Conservation (phyloP, 2,797 vertebrate genomes). For the Vultur gryphus region DNA sequence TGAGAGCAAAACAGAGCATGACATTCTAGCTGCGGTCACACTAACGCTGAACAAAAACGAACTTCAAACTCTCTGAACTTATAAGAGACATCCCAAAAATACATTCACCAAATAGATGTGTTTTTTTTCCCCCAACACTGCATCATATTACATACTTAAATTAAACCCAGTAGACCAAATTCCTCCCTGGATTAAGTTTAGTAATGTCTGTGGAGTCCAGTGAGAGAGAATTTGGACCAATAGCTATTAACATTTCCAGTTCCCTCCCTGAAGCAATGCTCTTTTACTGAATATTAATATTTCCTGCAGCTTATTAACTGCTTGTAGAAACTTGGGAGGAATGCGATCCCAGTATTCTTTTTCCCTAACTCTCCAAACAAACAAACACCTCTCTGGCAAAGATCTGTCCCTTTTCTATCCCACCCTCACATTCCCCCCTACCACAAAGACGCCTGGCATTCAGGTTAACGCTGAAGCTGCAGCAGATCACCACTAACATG, state of each 20-base stretch:
- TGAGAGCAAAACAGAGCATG: background rate
- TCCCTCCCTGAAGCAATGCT: background rate
- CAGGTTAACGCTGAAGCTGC: background rate
- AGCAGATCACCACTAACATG: background rate
- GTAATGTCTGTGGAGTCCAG: background rate
- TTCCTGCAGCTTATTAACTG: conserved; percentile 18
- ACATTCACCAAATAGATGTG: background rate
- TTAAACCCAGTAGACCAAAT: conserved; percentile 34
- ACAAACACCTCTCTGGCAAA: background rate
- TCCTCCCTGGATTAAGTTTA: conserved; percentile 32
- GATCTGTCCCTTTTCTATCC: background rate
- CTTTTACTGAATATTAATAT: conserved; percentile 19
- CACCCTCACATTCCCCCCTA: background rate
- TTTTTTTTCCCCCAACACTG: background rate
- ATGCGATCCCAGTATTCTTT: background rate
- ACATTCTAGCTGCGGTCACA: background rate
- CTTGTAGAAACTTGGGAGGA: background rate
- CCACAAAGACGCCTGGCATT: rapidly evolving
- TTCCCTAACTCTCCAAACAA: background rate
- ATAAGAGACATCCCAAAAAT: background rate
- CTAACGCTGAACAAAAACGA: background rate
- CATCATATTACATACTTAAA: conserved; percentile 4
- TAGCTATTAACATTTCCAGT: conserved; percentile 25
- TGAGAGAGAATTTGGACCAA: conserved; percentile 19
- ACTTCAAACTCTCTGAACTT: conserved; percentile 17